Evolutionary conservation across 2,113 vertebrate species (phyloP).

Genomic region (Aythya baeri): DNA sequence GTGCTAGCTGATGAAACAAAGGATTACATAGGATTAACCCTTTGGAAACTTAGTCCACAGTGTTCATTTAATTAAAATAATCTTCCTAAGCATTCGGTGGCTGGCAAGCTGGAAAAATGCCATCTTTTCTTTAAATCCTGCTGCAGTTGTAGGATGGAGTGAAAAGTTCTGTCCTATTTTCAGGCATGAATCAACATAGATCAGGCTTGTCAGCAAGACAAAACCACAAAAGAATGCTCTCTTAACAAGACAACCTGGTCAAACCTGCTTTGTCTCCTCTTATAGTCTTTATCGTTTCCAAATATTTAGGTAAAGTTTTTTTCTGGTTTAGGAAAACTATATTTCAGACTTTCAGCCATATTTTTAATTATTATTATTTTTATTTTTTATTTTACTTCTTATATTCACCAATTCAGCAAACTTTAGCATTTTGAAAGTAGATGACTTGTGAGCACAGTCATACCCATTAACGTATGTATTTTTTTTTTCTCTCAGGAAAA

Average conservation of each 20-base stretch:
- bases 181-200: background rate
- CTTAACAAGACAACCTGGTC: background rate
- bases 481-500: background rate
- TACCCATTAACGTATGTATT: background rate
- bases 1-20: slow-evolving; percentile 9
- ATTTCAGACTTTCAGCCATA: background rate
- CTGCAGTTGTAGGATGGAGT: background rate
- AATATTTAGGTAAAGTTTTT: background rate
- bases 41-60: background rate
- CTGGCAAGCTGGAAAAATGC: background rate
- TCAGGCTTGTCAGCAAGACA: background rate
- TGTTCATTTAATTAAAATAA: slow-evolving; percentile 39
- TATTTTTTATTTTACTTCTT: background rate
- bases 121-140: background rate
- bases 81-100: slow-evolving; percentile 4
- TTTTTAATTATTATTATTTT: too few relatives aligned
- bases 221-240: background rate
- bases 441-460: background rate
- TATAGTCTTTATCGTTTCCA: background rate
- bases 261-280: background rate
- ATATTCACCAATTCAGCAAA: background rate
- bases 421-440: background rate
- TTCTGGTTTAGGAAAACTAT: background rate
- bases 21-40: slow-evolving; percentile 10
- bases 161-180: background rate